Evolutionary conservation across 2,797 vertebrate genomes (phyloP).

Genomic region (Masticophis lateralis): DNA sequence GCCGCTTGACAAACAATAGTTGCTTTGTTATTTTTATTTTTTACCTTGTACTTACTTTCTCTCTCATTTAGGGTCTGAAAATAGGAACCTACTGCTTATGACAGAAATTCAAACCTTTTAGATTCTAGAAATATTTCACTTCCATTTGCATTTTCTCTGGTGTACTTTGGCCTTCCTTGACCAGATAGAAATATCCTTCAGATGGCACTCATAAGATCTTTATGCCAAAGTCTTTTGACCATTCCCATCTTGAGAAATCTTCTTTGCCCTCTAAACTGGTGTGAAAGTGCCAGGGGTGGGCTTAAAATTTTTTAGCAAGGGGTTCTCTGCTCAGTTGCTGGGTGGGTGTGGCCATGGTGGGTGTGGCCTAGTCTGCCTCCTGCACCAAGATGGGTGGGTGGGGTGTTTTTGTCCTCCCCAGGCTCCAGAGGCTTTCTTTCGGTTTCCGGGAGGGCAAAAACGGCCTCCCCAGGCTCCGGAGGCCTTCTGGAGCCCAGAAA

Average conservation of each 20-base stretch:
- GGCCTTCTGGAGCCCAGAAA: too few species aligned
- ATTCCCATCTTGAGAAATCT: neutral
- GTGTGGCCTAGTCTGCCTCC: too few species aligned
- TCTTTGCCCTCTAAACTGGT: neutral
- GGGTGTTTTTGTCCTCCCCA: too few species aligned
- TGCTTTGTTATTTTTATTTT: slow-evolving; percentile 44
- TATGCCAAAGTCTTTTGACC: neutral
- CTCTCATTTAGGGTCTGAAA: slow-evolving; percentile 26
- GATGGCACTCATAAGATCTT: neutral
- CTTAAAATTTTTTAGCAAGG: too few species aligned
- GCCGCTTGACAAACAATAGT: slow-evolving; percentile 57
- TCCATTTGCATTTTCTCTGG: neutral
- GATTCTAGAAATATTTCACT: neutral
- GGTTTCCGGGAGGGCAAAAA: too few species aligned
- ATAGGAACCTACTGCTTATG: slow-evolving; percentile 34
- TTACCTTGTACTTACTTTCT: neutral
- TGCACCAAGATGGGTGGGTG: too few species aligned
- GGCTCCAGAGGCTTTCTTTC: too few species aligned
- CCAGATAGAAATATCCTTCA: neutral
- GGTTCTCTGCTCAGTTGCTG: too few species aligned
- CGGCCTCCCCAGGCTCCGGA: too few species aligned
- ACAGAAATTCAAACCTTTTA: slow-evolving; percentile 15
- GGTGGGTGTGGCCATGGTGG: too few species aligned
- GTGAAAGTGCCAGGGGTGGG: too few species aligned
- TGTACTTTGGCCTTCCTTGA: neutral